A percentile compares a stretch with the other conserved stretches of the same genome.
Conservation (phyloP, 2,888 invertebrate genomes). For the Amaurobius ferox region DNA sequence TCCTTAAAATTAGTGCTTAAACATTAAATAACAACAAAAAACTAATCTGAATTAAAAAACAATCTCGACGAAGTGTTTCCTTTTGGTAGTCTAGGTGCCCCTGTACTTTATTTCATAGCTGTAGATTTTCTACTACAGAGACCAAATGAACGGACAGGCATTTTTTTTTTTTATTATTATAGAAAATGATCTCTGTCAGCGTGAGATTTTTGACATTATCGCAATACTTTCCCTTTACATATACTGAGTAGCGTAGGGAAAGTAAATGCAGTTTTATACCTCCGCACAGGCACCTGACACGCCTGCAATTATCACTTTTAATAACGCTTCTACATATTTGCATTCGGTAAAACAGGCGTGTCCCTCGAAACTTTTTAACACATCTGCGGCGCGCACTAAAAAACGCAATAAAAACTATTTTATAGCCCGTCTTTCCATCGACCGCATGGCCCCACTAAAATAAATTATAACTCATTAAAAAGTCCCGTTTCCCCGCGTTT, state of each 20-base stretch:
- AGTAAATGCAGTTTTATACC: background rate
- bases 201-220: too few species aligned
- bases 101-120: too few species aligned
- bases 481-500: slow-evolving; percentile 23
- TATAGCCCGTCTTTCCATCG: slow-evolving; percentile 31
- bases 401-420: slow-evolving; percentile 60
- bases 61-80: too few species aligned
- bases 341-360: slow-evolving; percentile 63
- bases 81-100: too few species aligned
- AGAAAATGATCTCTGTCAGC: too few species aligned
- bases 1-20: too few species aligned
- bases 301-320: slow-evolving; percentile 13
- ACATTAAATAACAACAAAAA: too few species aligned
- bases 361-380: slow-evolving; percentile 33
- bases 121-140: too few species aligned
- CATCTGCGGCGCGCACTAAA: slow-evolving; percentile 34
- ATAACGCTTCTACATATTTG: background rate
- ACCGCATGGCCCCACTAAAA: slow-evolving; percentile 29
- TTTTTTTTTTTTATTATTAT: too few species aligned
- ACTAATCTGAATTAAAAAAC: too few species aligned
- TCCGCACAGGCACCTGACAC: background rate
- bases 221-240: too few species aligned
- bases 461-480: slow-evolving; percentile 68
- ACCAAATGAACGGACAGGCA: too few species aligned
- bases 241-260: background rate